Base-by-base conservation (phyloP, 2,113 vertebrate species). In the Oceanodroma tethys region DNA sequence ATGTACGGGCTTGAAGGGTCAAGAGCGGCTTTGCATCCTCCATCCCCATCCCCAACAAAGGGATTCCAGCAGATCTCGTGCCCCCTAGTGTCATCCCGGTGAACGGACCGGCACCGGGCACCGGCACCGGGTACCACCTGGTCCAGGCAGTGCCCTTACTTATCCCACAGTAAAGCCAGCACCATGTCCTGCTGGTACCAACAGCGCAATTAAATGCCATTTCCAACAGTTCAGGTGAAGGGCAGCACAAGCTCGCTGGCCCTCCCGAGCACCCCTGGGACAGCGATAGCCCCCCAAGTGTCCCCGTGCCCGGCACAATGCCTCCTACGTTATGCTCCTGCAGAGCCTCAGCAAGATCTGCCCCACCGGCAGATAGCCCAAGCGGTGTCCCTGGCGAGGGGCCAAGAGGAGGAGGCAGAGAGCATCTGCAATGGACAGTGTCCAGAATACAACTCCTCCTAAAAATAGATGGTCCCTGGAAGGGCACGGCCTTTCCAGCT, bases 41-140 rank as follows among this genome's bases (percentile, higher is more conserved):
- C 58, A 16, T 65, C 70, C 78, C 60, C 70, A 63, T n/a, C 40
- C 73, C 74, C 62, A 87, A 81, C 91, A 84, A 94, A 71, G 48
- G 71, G 79, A 96, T 97, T 97, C 68, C 80, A 97, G 87, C 93
- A 95, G 85, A 96, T 90, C 95, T 96, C 82, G 29, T 97, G 97
- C 97, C 96, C 94, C 96, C 96, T 97, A 94, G 95, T 94, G 96
- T 93, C 90, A 90, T 86, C 59, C 79, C 23, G 55, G 81, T 14
- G 93, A 96, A 97, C 16, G 86, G 88, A 86, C 81, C 50, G 19
- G 32, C 84, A 70, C 70, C 30, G 42, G 70, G 89, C 83, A 70
- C 62, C 38, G n/a, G 88, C 76, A 94, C 42, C 3, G 60, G 62
- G 50, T 42, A 85, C 71, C 88, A 68, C 66, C 80, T 2, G 43